phyloP scores from a whole-genome alignment of 2,797 vertebrate species.

The Odontamblyopus lacepedii region DNA sequence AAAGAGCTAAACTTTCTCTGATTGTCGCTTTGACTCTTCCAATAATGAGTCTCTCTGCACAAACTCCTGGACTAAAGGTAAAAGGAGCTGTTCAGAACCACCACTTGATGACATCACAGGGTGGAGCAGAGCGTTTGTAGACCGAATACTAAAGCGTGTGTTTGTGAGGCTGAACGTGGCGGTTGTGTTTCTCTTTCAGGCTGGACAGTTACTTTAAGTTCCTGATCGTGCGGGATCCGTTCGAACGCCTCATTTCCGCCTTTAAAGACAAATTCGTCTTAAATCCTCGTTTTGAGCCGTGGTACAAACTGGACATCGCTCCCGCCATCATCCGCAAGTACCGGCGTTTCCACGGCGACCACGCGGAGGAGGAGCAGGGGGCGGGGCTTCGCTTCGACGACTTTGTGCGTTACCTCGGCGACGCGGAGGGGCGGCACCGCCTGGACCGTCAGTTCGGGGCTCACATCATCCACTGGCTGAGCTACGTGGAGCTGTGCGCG shows the following conservation, averaged over 20 bases:
- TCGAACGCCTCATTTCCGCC: constrained; percentile 94
- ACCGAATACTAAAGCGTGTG: too few relatives aligned
- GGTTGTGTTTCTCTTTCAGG: constrained; percentile 61
- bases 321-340: constrained; percentile 95
- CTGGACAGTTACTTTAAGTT: constrained; percentile 96
- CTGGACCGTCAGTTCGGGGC: constrained; percentile 93
- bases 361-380: constrained; percentile 35
- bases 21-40: too few relatives aligned
- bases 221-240: constrained; percentile 96
- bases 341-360: constrained; percentile 81
- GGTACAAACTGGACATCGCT: constrained; percentile 96
- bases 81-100: too few relatives aligned
- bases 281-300: constrained; percentile 96
- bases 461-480: constrained; percentile 96
- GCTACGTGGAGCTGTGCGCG: constrained; percentile 90
- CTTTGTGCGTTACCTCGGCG: constrained; percentile 95
- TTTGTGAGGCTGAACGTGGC: too few relatives aligned
- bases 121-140: too few relatives aligned
- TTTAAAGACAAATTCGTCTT: constrained; percentile 98
- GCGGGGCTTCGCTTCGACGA: constrained; percentile 93
- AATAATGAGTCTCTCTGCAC: too few relatives aligned
- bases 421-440: constrained; percentile 82
- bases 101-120: too few relatives aligned
- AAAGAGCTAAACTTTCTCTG: too few relatives aligned
- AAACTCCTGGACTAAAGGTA: too few relatives aligned